These are phyloP conservation scores for Drosophila willistoni DNA, from an alignment of 1,140 invertebrate species.

Conservation along the genomic window DNA sequence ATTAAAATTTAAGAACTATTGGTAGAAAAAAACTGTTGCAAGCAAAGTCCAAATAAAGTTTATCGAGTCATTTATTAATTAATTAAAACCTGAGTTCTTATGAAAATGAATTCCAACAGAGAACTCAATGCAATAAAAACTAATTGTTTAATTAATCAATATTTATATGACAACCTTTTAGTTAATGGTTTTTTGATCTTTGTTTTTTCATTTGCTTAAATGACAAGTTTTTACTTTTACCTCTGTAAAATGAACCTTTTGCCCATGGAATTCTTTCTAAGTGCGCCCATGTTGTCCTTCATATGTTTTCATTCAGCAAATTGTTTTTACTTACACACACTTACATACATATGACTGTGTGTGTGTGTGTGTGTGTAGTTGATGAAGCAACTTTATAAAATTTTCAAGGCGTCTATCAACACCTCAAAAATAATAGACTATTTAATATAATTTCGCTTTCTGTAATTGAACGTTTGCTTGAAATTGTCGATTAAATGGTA, in stretches of 20 bases:
- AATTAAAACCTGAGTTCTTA: too few species aligned
- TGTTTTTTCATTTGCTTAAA: not conserved
- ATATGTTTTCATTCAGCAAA: not conserved
- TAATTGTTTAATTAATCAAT: too few species aligned
- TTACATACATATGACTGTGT: not conserved
- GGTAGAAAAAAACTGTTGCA: too few species aligned
- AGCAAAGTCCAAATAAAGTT: too few species aligned
- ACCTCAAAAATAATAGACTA: conserved; percentile 11
- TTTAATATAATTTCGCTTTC: conserved; percentile 11
- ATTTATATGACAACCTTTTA: not conserved
- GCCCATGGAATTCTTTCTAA: not conserved
- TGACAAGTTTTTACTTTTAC: not conserved
- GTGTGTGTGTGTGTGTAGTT: not conserved
- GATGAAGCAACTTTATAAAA: conserved; percentile 25
- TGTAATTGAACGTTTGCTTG: conserved; percentile 4
- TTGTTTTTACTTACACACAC: not conserved
- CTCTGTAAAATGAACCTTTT: not conserved
- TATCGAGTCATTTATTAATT: too few species aligned
- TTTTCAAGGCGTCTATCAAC: conserved; percentile 19
- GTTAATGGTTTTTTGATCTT: not conserved
- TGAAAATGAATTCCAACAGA: too few species aligned
- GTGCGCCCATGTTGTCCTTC: not conserved
- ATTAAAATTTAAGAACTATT: too few species aligned
- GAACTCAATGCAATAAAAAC: too few species aligned
- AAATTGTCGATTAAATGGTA: conserved; percentile 2